A percentile compares a stretch with the other conserved stretches of the same genome.
These are phyloP conservation scores for Leiothrix lutea DNA, from an alignment of 2,113 vertebrate genomes.

Conservation along the genomic window DNA sequence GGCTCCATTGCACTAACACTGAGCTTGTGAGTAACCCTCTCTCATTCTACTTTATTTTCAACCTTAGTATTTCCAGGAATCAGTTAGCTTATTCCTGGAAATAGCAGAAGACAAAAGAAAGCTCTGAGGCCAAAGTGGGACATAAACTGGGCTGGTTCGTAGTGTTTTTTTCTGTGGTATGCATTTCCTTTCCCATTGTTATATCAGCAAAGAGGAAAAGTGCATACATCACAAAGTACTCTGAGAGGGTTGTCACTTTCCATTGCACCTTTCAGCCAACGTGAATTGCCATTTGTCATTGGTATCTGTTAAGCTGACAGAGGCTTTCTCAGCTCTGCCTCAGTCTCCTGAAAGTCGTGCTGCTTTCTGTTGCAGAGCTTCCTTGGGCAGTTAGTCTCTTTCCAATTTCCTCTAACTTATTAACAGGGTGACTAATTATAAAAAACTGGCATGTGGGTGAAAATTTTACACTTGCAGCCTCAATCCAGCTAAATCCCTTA, in stretches of 20 bases:
- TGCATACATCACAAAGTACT: neutral
- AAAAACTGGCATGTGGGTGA: neutral
- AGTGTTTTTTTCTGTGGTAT: neutral
- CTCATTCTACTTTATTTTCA: neutral
- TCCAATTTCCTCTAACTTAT: neutral
- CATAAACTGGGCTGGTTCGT: neutral
- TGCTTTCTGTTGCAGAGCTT: neutral
- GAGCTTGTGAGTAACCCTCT: neutral
- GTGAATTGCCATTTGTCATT: neutral
- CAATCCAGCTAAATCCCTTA: neutral
- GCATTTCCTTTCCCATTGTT: neutral
- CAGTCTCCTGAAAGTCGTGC: neutral
- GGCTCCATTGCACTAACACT: neutral
- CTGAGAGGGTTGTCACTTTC: neutral
- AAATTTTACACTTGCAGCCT: neutral
- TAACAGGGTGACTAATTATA: accelerated
- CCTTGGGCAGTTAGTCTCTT: neutral
- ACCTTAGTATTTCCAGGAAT: neutral
- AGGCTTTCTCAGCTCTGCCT: neutral
- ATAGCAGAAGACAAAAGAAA: neutral
- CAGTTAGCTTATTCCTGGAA: neutral
- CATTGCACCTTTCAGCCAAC: neutral
- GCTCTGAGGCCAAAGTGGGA: neutral
- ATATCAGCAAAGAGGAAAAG: neutral
- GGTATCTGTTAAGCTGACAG: neutral